Evolutionary conservation across 30 jellyfish, hydroid and myxozoan species (phyloP).

Genomic region (Phacellophora camtschatica): DNA sequence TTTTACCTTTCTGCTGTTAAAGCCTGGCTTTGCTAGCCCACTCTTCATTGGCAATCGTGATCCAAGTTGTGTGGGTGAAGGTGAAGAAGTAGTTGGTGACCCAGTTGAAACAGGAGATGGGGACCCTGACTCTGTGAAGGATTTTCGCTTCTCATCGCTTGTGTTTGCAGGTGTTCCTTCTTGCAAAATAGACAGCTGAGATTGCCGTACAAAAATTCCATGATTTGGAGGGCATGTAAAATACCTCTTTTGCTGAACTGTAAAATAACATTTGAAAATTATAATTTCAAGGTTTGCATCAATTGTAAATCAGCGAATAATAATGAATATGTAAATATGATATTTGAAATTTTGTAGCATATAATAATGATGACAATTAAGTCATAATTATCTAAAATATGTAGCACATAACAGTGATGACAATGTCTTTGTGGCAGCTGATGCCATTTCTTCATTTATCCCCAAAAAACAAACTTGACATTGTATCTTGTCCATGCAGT

Average conservation of each 20-base stretch:
- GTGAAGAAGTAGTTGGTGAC: slow-evolving; percentile 28
- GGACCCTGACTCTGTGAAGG: slow-evolving; percentile 24
- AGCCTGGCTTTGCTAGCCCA: slow-evolving; percentile 68
- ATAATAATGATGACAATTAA: no score
- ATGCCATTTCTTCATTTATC: no score
- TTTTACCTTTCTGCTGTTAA: no score
- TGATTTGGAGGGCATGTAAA: slow-evolving; percentile 88
- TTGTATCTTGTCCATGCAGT: no score
- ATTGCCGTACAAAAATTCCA: slow-evolving; percentile 95
- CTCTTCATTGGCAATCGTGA: slow-evolving; percentile 45
- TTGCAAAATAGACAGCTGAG: slow-evolving; percentile 70
- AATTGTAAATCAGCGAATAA: no score
- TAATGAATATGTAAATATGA: no score
- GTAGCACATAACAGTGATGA: no score
- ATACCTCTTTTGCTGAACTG: slow-evolving; percentile 86
- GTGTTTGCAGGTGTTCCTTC: background rate
- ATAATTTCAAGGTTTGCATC: background rate
- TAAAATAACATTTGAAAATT: no score
- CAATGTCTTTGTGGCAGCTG: no score
- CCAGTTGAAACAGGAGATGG: slow-evolving; percentile 31
- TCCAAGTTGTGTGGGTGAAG: slow-evolving; percentile 54
- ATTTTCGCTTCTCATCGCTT: background rate
- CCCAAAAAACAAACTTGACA: no score
- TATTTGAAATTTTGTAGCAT: no score
- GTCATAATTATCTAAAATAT: no score